Evolutionary conservation across 2,888 invertebrate genomes (phyloP), one percentile per base, ranked within the genome.

Genomic region (Pseudoips prasinana): DNA sequence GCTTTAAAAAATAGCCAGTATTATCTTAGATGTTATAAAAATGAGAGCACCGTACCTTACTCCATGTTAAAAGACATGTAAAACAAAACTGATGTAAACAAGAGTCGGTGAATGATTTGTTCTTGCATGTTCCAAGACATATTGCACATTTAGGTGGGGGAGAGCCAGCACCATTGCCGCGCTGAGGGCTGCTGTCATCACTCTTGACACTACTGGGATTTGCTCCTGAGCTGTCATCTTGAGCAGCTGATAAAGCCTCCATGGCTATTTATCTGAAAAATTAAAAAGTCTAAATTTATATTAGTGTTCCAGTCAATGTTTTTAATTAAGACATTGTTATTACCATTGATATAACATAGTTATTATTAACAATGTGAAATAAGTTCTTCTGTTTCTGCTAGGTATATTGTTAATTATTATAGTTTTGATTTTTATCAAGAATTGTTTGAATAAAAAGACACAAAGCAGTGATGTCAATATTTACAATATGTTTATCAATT

Each of bases 11-110:
- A n/a, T n/a, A n/a, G n/a, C n/a, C n/a, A n/a, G n/a, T n/a, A n/a
- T n/a, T n/a, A n/a, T n/a, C n/a, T n/a, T n/a, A n/a, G n/a, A n/a
- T n/a, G n/a, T n/a, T n/a, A n/a, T n/a, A n/a, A n/a, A n/a, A n/a
- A n/a, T n/a, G n/a, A n/a, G 5, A 14, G 14, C 5, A 25, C 38
- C 72, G 72, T 72, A 94, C 94, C 90, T 96, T 97, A 34, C 97
- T 97, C 98, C 98, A 98, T 67, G 96, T 95, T 41, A 96, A 81
- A 17, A 98, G 90, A 70, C 98, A 98, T 49, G 93, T 94, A 72
- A 97, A 98, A 75, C 98, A 98, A 76, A 98, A 98, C 72, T 95
- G 94, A 79, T 98, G 98, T 73, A 95, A 91, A 73, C 98, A 98
- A 29, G 94, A 95, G 73, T 98, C 95, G 0, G 97, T 96, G 73